Evolutionary conservation across 2,113 vertebrate species (phyloP), one percentile per base, ranked within the genome.

Genomic region (Peromyscus polionotus): DNA sequence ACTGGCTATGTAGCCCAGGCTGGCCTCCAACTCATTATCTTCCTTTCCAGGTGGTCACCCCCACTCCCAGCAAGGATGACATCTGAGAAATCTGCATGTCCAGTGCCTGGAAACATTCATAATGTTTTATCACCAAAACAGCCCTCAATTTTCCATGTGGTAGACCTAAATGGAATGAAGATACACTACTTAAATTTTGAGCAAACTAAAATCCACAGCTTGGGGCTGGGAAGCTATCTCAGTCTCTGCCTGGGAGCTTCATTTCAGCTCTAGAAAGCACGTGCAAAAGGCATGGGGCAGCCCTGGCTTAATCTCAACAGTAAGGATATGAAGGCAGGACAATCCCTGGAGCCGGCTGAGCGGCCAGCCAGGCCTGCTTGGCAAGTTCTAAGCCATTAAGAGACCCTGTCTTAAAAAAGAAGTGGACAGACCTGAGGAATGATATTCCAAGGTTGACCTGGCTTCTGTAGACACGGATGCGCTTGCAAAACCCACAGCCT

Each of bases 11-110:
- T 36, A 87, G 45, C 65, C 31, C 45, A 70, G 67, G 45, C 42
- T 70, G 33, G 36, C 48, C 36, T 39, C 48, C 20, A 72, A 28
- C 20, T 88, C 33, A 54, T 9, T 33, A 26, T n/a, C 20, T 54
- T 88, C 86, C 31, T 54, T 54, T 20, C 45, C 48, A 72, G 48
- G 48, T 26, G 20, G 57, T 48, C 20, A n/a, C 20, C 10, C 31
- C 31, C 6, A 39, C 20, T 39, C 33, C 67, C 45, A 72, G 22
- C 28, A 10, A n/a, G 48, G 68, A 11, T 96, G 75, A 67, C 72
- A 97, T 76, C 95, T 88, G 48, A 96, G 39, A 77, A 81, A 13
- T 89, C 67, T 91, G 3, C 77, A 73, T 80, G 28, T 7, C 65
- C 24, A 85, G 36, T 39, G 31, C 84, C 89, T 70, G 24, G 28